phyloP scores from a whole-genome alignment of 2,888 invertebrate species.

The Nezara viridula region DNA sequence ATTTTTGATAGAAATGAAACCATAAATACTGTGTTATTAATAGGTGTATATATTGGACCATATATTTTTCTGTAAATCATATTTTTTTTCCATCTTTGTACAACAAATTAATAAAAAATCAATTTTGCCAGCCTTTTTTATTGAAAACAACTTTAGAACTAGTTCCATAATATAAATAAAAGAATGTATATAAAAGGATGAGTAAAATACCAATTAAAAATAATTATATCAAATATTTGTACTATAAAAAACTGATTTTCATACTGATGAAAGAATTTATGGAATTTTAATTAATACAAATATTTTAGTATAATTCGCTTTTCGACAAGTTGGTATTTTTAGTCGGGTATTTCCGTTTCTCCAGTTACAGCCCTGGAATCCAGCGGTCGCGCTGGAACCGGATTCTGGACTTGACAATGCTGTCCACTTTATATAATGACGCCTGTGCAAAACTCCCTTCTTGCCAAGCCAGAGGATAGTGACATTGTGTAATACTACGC shows the following conservation, averaged over 20 bases:
- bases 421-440: constrained; percentile 10
- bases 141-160: no score
- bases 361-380: constrained; percentile 9
- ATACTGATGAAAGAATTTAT: not conserved
- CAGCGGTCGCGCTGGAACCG: not conserved
- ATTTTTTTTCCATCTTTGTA: no score
- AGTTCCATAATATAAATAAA: no score
- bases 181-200: no score
- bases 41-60: no score
- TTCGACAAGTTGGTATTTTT: not conserved
- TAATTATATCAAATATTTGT: no score
- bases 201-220: no score
- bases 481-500: not conserved
- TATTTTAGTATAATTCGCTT: not conserved
- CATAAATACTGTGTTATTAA: no score
- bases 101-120: no score
- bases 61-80: no score
- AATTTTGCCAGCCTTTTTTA: no score
- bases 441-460: not conserved
- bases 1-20: no score
- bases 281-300: not conserved
- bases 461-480: not conserved
- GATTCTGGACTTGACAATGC: constrained; percentile 36
- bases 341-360: constrained; percentile 1
- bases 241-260: not conserved